Conservation (phyloP, 1,140 invertebrate genomes). For the Bilobella aurantiaca region DNA sequence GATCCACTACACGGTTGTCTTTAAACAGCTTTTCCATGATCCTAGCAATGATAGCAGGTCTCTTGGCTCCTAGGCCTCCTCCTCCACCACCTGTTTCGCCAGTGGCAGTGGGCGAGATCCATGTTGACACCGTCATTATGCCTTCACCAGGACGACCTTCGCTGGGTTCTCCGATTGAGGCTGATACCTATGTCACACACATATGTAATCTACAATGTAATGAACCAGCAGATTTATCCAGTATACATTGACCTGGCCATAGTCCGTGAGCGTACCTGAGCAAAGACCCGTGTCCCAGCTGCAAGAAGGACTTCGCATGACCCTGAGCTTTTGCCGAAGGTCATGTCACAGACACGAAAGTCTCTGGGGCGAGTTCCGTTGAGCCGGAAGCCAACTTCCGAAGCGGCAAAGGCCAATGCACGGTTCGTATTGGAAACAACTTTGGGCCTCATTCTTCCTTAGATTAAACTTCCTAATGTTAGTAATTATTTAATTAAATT, state of each 20-base stretch:
- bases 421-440: slow-evolving; percentile 19
- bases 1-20: slow-evolving; percentile 30
- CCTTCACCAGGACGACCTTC: slow-evolving; percentile 33
- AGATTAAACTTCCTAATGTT: no score
- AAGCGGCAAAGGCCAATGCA: slow-evolving; percentile 9
- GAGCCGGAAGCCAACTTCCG: slow-evolving; percentile 20
- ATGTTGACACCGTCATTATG: slow-evolving; percentile 27
- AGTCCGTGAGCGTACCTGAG: slow-evolving; percentile 19
- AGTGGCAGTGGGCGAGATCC: slow-evolving; percentile 33
- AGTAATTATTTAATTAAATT: no score
- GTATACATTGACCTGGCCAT: background rate
- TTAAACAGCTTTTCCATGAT: slow-evolving; percentile 29
- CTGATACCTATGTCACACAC: slow-evolving; percentile 17
- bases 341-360: slow-evolving; percentile 19
- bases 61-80: slow-evolving; percentile 25
- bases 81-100: slow-evolving; percentile 31
- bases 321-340: slow-evolving; percentile 28
- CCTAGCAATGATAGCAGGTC: slow-evolving; percentile 27
- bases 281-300: slow-evolving; percentile 26
- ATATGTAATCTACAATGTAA: background rate
- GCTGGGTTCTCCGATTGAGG: slow-evolving; percentile 28
- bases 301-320: slow-evolving; percentile 27
- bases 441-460: slow-evolving; percentile 29
- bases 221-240: background rate
- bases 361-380: slow-evolving; percentile 17